Evolutionary conservation across 2,888 invertebrate species (phyloP), one percentile per base, ranked within the genome.

Genomic region (Therioaphis trifolii): DNA sequence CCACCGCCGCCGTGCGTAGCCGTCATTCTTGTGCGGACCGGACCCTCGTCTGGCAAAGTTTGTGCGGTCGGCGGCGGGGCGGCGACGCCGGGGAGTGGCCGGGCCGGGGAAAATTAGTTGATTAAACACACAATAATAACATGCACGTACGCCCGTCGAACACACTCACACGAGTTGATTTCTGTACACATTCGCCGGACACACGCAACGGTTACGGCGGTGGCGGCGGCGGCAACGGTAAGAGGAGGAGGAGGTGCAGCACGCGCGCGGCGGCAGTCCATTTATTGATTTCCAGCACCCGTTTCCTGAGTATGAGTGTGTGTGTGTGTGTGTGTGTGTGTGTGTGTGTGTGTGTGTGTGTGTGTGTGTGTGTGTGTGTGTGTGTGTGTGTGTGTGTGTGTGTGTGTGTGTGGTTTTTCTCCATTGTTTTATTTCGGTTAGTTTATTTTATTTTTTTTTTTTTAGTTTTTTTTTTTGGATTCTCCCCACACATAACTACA

Each of bases 231-330:
- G 18, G 15, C 61, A 0, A 14, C 4, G 21, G 68, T 43, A 49
- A 18, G 49, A 49, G n/a, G n/a, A n/a, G n/a, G n/a, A n/a, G n/a
- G n/a, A n/a, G n/a, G n/a, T n/a, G 15, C 18, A 49, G 49, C 18
- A 18, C 49, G 15, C n/a, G 66, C 1, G 15, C 27, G 46, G 27
- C 40, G 43, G 29, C n/a, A 68, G 52, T 35, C 52, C 71, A 49
- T 82, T 72, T 82, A 82, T 82, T 82, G 80, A 82, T 82, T 72
- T 72, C 61, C 80, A 72, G 49, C 80, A 35, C 46, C 61, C 61
- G 63, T 80, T 80, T 80, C 80, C 79, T 71, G 79, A 14, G 46
- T 29, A 29, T 11, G 40, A 29, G 29, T n/a, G 63, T n/a, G 49
- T 11, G 76, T 46, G 46, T 49, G 12, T 43, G 24, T n/a, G 14